Evolutionary conservation across 1,140 invertebrate species (phyloP).

Genomic region (Zophobas atratus): DNA sequence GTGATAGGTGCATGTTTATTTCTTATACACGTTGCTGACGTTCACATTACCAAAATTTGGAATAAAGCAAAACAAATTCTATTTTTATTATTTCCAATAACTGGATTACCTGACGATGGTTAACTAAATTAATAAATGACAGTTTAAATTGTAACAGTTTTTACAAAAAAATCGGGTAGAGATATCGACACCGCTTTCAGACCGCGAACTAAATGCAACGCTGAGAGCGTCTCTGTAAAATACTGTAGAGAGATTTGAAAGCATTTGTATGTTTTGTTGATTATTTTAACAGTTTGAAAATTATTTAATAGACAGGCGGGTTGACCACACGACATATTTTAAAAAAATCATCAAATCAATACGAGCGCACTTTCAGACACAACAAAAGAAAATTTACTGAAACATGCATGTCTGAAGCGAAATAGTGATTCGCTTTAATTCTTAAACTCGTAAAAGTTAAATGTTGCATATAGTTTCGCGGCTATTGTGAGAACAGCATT

Average conservation of each 20-base stretch:
- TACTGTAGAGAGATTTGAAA: slow-evolving; percentile 40
- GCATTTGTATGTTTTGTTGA: slow-evolving; percentile 27
- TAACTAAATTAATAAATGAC: too few relatives aligned
- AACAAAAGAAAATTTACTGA: not conserved
- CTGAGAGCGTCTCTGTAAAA: slow-evolving; percentile 46
- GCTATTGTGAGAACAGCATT: too few relatives aligned
- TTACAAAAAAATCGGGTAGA: too few relatives aligned
- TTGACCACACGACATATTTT: slow-evolving; percentile 16
- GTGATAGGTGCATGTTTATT: not conserved
- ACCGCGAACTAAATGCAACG: not conserved
- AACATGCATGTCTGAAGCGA: not conserved
- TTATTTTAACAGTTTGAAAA: slow-evolving; percentile 34
- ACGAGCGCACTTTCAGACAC: not conserved
- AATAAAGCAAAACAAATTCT: not conserved
- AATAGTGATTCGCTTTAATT: too few relatives aligned
- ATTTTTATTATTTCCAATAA: too few relatives aligned
- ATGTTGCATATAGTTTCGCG: not conserved
- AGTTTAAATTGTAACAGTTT: too few relatives aligned
- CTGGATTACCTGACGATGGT: too few relatives aligned
- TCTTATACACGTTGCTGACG: not conserved
- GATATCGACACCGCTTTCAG: too few relatives aligned
- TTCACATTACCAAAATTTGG: not conserved
- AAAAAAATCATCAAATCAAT: slow-evolving; percentile 16
- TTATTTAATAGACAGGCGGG: slow-evolving; percentile 28
- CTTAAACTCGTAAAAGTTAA: not conserved